Evolutionary conservation across 2,888 invertebrate genomes (phyloP), one percentile per base, ranked within the genome.

Genomic region (Mesorhabditis belari): DNA sequence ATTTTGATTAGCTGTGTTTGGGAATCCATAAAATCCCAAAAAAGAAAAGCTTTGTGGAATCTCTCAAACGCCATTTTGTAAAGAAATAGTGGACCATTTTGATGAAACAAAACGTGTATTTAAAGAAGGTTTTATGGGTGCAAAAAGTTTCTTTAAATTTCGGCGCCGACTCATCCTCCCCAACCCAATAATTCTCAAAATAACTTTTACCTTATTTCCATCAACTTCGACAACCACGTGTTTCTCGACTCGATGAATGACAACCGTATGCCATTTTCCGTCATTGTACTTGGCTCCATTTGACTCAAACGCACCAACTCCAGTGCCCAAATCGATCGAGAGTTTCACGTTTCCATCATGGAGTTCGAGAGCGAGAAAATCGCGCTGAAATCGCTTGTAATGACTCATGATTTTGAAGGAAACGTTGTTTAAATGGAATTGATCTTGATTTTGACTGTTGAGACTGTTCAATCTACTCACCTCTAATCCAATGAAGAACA

Each of bases 251-350:
- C 80, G 65, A 51, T 71, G 63, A 44, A 80, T 91, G 58, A 88
- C 88, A 0, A 96, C 84, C 21, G 85, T 87, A 82, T 96, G 95
- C 94, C 93, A 94, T 67, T 88, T 83, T 44, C 92, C 93, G 81
- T 96, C 92, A 81, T 94, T 93, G 82, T 89, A 92, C n/a, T 62
- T 65, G 2, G n/a, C 12, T 23, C 9, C 24, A 2, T 56, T 55
- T 5, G 60, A 55, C n/a, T 73, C 69, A 9, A 65, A 63, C 12
- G 67, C 63, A 1, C 80, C 82, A 0, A 89, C 87, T 9, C 91
- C 92, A 73, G 90, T 90, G 3, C 96, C 96, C 55, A 95, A 86
- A 79, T 96, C 91, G 79, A 92, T 87, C 23, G 88, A 88, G 53
- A 94, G 88, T 60, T 87, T 85, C 0, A 94, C 86, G 56, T 85